Percentiles rank a stretch among this genome's conserved stretches.
Evolutionary conservation across 2,797 vertebrate species (phyloP).

Genomic region (Amphiprion clarkii): DNA sequence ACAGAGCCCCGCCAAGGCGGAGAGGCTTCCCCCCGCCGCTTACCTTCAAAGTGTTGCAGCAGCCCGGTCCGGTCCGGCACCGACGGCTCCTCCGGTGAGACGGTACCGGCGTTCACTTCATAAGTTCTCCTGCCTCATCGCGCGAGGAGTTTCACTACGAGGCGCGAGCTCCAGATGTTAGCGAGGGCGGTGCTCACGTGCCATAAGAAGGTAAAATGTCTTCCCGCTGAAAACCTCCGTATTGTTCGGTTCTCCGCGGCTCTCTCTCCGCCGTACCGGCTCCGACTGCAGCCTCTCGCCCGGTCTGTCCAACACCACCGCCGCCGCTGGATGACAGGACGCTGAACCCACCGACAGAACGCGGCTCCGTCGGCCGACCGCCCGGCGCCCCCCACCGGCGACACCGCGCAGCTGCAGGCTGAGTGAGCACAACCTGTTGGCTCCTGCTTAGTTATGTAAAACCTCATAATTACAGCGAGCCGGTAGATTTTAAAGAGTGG

Average conservation of each 20-base stretch:
- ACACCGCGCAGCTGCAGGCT: background rate
- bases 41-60: slow-evolving; percentile 51
- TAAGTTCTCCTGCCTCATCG: slow-evolving; percentile 41
- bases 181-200: slow-evolving; percentile 22
- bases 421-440: background rate
- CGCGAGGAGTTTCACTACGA: slow-evolving; percentile 22
- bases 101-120: slow-evolving; percentile 47
- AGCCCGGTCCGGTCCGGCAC: slow-evolving; percentile 2
- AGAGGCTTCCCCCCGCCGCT: slow-evolving; percentile 6
- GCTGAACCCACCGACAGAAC: background rate
- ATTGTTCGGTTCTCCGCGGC: background rate
- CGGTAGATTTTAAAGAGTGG: no score
- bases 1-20: background rate
- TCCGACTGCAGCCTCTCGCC: slow-evolving; percentile 5
- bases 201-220: background rate
- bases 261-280: background rate
- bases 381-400: slow-evolving; percentile 12
- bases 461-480: no score
- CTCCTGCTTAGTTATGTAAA: background rate
- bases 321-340: slow-evolving; percentile 39
- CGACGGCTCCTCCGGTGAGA: slow-evolving; percentile 31
- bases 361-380: background rate
- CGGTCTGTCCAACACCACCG: slow-evolving; percentile 8
- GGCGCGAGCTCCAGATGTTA: slow-evolving; percentile 42
- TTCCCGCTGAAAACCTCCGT: background rate